Conservation (phyloP, 1,140 invertebrate species). For the Plutomurus gul region DNA sequence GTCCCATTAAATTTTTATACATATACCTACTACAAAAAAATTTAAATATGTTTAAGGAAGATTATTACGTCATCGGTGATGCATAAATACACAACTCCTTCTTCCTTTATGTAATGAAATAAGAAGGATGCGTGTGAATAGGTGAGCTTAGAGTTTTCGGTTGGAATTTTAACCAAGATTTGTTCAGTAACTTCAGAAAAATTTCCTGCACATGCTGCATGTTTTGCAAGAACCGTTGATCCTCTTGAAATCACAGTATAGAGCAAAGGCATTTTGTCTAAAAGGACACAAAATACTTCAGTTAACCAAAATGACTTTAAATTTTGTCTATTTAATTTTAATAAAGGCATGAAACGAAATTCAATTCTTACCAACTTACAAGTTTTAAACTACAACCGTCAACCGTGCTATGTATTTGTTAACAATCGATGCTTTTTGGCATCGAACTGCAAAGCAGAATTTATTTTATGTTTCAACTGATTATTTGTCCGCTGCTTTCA, state of each 20-base stretch:
- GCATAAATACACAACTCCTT: slow-evolving; percentile 86
- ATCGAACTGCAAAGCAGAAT: no score
- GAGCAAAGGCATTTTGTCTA: slow-evolving; percentile 75
- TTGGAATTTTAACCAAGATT: slow-evolving; percentile 80
- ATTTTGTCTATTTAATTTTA: neutral
- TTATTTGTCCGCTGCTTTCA: no score
- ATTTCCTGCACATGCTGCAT: slow-evolving; percentile 88
- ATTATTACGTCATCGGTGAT: slow-evolving; percentile 91
- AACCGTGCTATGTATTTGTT: no score
- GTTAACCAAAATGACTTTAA: neutral
- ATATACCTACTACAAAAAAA: slow-evolving; percentile 37
- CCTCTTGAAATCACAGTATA: slow-evolving; percentile 86
- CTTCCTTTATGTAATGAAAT: slow-evolving; percentile 88
- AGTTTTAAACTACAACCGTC: no score
- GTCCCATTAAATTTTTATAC: no score
- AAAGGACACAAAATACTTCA: neutral
- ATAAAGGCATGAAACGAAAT: no score
- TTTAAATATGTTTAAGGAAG: neutral
- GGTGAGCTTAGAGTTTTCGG: slow-evolving; percentile 84
- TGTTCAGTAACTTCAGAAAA: slow-evolving; percentile 86
- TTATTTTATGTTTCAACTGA: no score
- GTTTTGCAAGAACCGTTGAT: slow-evolving; percentile 83
- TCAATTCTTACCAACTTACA: no score
- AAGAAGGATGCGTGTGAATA: slow-evolving; percentile 90
- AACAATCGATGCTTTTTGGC: no score